phyloP scores from a whole-genome alignment of 2,888 invertebrate genomes.

The Hypercompe scribonia region DNA sequence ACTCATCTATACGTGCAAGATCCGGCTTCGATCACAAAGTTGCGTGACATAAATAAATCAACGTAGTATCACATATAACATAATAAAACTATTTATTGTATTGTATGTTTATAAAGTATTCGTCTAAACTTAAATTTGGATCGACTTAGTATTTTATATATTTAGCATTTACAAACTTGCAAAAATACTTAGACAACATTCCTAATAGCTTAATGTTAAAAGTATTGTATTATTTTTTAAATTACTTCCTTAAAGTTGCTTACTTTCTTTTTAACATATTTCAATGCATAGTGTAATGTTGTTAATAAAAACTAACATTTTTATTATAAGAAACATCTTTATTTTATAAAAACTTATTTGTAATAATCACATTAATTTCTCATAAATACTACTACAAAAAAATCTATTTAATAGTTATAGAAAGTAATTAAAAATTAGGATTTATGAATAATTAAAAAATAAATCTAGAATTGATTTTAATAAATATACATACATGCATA shows the following conservation, averaged over 20 bases:
- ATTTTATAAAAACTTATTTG: background rate
- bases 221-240: background rate
- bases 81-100: background rate
- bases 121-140: background rate
- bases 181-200: background rate
- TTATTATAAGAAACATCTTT: background rate
- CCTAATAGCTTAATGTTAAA: background rate
- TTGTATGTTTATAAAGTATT: background rate
- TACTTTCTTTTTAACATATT: background rate
- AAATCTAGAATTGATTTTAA: background rate
- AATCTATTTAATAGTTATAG: background rate
- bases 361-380: background rate
- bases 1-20: constrained; percentile 12
- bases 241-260: background rate
- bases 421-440: background rate
- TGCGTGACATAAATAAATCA: constrained; percentile 27
- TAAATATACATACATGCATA: background rate
- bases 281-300: background rate
- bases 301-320: background rate
- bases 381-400: background rate
- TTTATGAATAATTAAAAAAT: background rate
- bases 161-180: background rate
- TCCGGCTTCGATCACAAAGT: constrained; percentile 17
- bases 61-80: constrained; percentile 18
- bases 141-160: background rate